These are phyloP conservation scores for Steinernema scapterisci DNA, from an alignment of 2,888 invertebrate species.

Conservation along the genomic window DNA sequence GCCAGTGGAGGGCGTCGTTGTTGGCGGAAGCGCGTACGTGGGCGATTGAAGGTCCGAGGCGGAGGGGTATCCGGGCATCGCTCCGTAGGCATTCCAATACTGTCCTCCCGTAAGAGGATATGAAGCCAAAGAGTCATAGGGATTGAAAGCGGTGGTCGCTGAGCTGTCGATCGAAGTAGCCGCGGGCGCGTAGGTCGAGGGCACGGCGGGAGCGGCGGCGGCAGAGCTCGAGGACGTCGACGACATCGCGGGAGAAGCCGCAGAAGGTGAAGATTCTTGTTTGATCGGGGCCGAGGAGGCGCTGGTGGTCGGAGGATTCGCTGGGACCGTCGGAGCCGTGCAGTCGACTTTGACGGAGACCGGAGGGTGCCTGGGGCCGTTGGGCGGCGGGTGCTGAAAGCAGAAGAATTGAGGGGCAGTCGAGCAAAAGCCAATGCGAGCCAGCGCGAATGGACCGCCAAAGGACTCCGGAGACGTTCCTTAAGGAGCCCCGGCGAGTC, in stretches of 20 bases:
- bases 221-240: conserved; percentile 22
- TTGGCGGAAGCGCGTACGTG: conserved; percentile 20
- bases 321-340: background rate
- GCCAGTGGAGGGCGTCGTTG: conserved; percentile 12
- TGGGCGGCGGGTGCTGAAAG: conserved; percentile 3
- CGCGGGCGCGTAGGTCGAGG: background rate
- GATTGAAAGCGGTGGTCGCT: conserved; percentile 19
- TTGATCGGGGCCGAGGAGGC: conserved; percentile 1
- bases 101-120: background rate
- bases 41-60: conserved; percentile 25
- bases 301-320: background rate
- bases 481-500: background rate
- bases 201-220: background rate
- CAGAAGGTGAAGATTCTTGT: conserved; percentile 18
- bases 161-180: background rate
- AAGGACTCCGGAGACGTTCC: conserved; percentile 2
- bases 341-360: background rate
- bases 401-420: background rate
- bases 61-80: conserved; percentile 11
- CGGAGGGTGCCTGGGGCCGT: background rate
- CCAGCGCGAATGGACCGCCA: background rate
- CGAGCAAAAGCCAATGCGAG: no score
- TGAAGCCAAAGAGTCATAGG: background rate
- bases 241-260: conserved; percentile 21
- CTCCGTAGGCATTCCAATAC: conserved; percentile 13